Base-by-base conservation (phyloP, 2,888 invertebrate genomes). In the Stomorhina lunata region DNA sequence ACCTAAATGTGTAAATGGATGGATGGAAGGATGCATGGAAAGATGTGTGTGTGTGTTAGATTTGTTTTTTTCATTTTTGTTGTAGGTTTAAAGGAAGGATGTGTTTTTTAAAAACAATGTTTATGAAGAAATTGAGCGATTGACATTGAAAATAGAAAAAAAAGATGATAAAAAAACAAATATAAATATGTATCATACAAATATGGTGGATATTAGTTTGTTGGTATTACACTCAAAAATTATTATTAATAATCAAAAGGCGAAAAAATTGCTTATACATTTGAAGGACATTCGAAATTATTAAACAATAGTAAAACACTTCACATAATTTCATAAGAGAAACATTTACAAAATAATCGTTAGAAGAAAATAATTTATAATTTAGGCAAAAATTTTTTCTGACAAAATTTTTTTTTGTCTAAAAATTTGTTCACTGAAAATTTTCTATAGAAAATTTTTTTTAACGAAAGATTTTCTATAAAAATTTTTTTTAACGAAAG, bases 1-100 rank as follows among this genome's bases (percentile, higher is more conserved):
- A 79, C 88, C 89, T 89, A 63, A 25, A 66, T 22, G 50, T 45
- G 9, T 43, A 45, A 25, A 27, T 61, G 27, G 10, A 72, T 37
- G 2, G 37, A 32, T 43, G 37, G n/a, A n/a, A n/a, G n/a, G n/a
- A n/a, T n/a, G n/a, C n/a, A n/a, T n/a, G n/a, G n/a, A n/a, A n/a
- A n/a, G n/a, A n/a, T 12, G n/a, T 53, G 45, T 25, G 27, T 45
- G 61, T 48, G 15, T 48, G 32, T 37, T 15, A 37, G 22, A 15
- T 50, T 10, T 15, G 32, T n/a, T 1, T 55, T 40, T 59, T 29
- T 17, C 43, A 9, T 53, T 17, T 43, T 63, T 6, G 15, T 7
- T 29, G 43, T 50, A 32, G 72, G 50, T 66, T 22, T 50, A 1
- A 3, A 6, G 12, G 34, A 61, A n/a, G 50, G 32, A 32, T 79